A percentile compares a stretch with the other conserved stretches of the same genome.
phyloP scores from a whole-genome alignment of 2,797 vertebrate genomes.

The Leucoraja ocellata region DNA sequence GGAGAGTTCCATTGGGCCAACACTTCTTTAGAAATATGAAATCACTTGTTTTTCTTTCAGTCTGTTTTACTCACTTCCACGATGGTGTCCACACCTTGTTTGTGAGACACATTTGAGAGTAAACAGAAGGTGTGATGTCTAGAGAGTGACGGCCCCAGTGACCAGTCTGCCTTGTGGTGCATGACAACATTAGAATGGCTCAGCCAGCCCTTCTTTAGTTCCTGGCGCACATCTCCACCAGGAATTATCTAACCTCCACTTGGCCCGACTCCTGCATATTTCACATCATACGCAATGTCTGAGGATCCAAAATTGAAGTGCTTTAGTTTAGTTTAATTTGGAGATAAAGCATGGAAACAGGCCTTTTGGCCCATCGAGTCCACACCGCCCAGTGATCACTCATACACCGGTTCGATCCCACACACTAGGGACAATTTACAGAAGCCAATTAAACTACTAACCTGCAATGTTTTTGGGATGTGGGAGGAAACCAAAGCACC shows the following conservation, averaged over 20 bases:
- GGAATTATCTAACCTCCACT: slow-evolving; percentile 2
- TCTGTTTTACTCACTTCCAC: slow-evolving; percentile 1
- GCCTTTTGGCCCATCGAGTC: no score
- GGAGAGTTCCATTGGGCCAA: not conserved
- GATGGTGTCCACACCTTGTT: not conserved
- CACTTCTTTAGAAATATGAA: not conserved
- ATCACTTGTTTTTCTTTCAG: slow-evolving; percentile 21
- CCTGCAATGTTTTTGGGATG: no score
- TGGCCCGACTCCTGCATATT: not conserved
- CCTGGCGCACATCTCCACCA: not conserved
- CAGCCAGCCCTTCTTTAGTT: not conserved
- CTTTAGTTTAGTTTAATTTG: not conserved
- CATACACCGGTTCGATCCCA: no score
- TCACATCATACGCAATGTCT: not conserved
- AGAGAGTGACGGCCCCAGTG: not conserved
- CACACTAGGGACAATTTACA: no score
- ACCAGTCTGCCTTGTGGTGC: slow-evolving; percentile 12
- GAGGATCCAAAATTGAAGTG: slow-evolving; percentile 19
- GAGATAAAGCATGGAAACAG: no score
- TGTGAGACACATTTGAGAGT: not conserved
- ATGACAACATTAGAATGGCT: slow-evolving; percentile 16
- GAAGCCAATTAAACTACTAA: no score
- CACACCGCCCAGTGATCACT: no score
- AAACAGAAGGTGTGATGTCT: not conserved
- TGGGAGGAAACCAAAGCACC: no score